These are phyloP conservation scores for Tyrophagus putrescentiae DNA, from an alignment of 1,140 invertebrate species.

Conservation along the genomic window DNA sequence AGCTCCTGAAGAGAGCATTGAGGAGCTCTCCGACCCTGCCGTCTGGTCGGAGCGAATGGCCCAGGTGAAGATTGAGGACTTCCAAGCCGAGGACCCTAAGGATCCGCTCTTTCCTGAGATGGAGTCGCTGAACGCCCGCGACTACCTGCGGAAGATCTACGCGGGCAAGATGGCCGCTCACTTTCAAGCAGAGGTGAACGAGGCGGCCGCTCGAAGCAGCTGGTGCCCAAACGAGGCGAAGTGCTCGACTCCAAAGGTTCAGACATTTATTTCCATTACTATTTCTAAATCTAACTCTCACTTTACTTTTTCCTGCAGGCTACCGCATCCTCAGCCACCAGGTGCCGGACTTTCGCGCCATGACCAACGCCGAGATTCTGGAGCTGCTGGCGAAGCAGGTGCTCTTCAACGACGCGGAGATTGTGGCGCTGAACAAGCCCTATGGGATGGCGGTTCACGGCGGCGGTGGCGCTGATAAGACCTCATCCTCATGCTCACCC, in stretches of 20 bases:
- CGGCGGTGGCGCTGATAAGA: conserved; percentile 9
- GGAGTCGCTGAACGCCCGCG: conserved; percentile 11
- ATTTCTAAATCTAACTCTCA: background rate
- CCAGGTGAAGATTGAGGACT: background rate
- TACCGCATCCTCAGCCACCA: conserved; percentile 30
- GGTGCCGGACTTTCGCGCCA: conserved; percentile 27
- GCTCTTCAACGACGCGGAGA: conserved; percentile 29
- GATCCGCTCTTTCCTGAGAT: background rate
- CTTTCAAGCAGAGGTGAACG: background rate
- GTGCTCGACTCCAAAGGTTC: conserved; percentile 16
- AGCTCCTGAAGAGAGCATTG: background rate
- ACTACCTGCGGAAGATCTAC: conserved; percentile 15
- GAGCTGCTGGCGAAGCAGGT: conserved; percentile 12
- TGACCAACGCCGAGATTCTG: conserved; percentile 25
- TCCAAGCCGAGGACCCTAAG: background rate
- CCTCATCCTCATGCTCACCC: background rate
- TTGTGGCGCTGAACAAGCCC: conserved; percentile 39
- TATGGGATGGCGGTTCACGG: conserved; percentile 37
- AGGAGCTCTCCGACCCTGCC: background rate
- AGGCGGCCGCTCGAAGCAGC: background rate
- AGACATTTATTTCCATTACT: background rate
- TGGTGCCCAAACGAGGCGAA: conserved; percentile 1
- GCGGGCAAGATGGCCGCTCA: background rate
- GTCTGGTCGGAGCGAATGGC: conserved; percentile 1
- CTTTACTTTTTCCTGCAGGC: conserved; percentile 27